phyloP scores from a whole-genome alignment of 2,113 vertebrate genomes.

The Euleptes europaea region DNA sequence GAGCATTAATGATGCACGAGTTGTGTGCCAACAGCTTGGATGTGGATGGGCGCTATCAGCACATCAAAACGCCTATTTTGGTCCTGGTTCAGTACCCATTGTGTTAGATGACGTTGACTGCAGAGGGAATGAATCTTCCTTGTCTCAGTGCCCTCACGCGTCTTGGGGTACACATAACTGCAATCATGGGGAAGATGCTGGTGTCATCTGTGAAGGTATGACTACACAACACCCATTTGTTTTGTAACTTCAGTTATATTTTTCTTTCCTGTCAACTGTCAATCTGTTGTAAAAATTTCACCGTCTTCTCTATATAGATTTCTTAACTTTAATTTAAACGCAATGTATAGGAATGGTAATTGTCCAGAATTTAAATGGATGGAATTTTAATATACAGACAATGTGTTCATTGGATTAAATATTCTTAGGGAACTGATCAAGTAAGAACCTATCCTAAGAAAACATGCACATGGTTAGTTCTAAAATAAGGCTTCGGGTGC shows the following conservation, averaged over 20 bases:
- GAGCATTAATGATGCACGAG: conserved; percentile 39
- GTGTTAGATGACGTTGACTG: conserved; percentile 52
- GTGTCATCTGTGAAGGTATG: conserved; percentile 53
- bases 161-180: conserved; percentile 58
- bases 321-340: too few relatives aligned
- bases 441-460: too few relatives aligned
- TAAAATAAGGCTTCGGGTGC: too few relatives aligned
- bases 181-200: conserved; percentile 6
- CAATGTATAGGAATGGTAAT: too few relatives aligned
- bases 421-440: too few relatives aligned
- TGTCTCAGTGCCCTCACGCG: conserved; percentile 40
- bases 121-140: background rate
- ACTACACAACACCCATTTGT: background rate
- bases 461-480: too few relatives aligned
- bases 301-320: too few relatives aligned
- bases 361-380: too few relatives aligned
- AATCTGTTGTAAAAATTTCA: too few relatives aligned
- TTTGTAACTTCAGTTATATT: background rate
- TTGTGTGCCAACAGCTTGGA: conserved; percentile 55
- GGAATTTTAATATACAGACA: too few relatives aligned
- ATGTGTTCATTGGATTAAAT: too few relatives aligned
- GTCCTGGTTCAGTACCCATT: conserved; percentile 49
- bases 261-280: background rate
- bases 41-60: conserved; percentile 46
- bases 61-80: conserved; percentile 27